These are phyloP conservation scores for Chiloscyllium plagiosum DNA, from an alignment of 2,113 vertebrate genomes.

Conservation along the genomic window DNA sequence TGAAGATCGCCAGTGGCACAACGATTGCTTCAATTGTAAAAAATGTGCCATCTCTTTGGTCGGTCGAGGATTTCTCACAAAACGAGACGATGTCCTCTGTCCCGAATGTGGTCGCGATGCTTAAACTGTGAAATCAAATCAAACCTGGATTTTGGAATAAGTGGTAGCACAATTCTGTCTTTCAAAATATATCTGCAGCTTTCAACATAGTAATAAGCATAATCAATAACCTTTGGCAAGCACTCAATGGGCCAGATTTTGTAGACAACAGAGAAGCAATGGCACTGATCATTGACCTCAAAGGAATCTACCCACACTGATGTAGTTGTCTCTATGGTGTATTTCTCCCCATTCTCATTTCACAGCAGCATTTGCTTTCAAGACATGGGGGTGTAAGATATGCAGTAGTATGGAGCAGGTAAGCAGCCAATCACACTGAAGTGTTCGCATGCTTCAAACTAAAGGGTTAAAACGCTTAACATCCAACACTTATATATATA, in stretches of 20 bases:
- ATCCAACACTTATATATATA: background rate
- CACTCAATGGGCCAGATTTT: background rate
- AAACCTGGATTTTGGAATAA: background rate
- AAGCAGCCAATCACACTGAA: background rate
- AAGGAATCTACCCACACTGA: background rate
- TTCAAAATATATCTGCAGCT: background rate
- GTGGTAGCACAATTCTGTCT: background rate
- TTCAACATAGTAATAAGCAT: background rate
- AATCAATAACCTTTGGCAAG: background rate
- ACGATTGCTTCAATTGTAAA: conserved; percentile 57
- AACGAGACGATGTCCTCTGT: conserved; percentile 71
- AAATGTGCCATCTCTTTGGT: conserved; percentile 52
- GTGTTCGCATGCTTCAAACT: background rate
- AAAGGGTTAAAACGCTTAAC: background rate
- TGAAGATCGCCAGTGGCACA: conserved; percentile 64
- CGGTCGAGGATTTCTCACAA: conserved; percentile 69
- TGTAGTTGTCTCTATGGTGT: background rate
- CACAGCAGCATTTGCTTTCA: background rate
- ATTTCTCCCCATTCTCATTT: background rate
- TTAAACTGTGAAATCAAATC: background rate
- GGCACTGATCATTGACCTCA: too few relatives aligned
- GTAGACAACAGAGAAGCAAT: background rate
- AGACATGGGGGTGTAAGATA: background rate
- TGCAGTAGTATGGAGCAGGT: background rate
- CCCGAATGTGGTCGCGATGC: conserved; percentile 68